Conservation (phyloP, 2,888 invertebrate species). For the Cephus spinipes region DNA sequence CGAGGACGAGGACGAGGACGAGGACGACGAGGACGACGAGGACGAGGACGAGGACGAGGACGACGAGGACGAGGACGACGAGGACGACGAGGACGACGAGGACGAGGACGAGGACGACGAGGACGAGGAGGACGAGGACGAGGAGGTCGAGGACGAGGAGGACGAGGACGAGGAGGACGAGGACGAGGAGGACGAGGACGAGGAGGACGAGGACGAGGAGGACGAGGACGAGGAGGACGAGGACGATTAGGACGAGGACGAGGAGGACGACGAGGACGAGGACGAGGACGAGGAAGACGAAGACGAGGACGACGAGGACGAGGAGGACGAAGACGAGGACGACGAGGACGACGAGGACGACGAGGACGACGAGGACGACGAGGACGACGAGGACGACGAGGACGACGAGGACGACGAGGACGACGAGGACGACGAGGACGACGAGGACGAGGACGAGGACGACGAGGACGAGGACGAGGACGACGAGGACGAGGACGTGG, state of each 20-base stretch:
- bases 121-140: background rate
- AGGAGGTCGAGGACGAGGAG: background rate
- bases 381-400: background rate
- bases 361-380: background rate
- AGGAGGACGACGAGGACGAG: background rate
- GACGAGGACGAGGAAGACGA: constrained; percentile 3
- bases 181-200: background rate
- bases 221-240: background rate
- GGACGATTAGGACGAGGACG: too few species aligned
- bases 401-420: background rate
- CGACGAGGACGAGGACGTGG: background rate
- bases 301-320: too few species aligned
- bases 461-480: background rate
- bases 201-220: background rate
- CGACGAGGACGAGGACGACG: constrained; percentile 2
- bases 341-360: background rate
- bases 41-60: constrained; percentile 2
- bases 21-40: background rate
- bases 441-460: constrained; percentile 1
- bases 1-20: background rate
- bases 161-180: background rate
- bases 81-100: background rate
- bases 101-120: background rate
- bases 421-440: constrained; percentile 1
- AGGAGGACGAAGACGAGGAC: too few species aligned